Conservation (phyloP, 2,888 invertebrate species). For the Eledona agricola region DNA sequence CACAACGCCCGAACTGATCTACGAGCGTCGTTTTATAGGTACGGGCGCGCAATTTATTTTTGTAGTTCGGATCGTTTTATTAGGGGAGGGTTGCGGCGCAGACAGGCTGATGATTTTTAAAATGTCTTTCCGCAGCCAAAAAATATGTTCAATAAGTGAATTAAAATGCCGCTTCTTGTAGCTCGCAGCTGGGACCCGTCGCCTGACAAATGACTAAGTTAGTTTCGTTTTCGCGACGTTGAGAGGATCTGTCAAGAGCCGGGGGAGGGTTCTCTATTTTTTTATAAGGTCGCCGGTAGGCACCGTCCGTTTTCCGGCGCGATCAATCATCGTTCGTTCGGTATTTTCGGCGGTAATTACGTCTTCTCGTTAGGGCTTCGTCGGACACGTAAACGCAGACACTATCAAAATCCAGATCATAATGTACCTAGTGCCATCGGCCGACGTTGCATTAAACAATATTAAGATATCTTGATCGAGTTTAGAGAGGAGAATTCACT, state of each 20-base stretch:
- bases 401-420: slow-evolving; percentile 50
- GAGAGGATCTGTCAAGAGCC: slow-evolving; percentile 55
- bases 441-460: slow-evolving; percentile 54
- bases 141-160: slow-evolving; percentile 64
- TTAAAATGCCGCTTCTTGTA: slow-evolving; percentile 59
- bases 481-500: slow-evolving; percentile 58
- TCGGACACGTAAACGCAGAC: slow-evolving; percentile 46
- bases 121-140: slow-evolving; percentile 60
- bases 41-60: slow-evolving; percentile 22
- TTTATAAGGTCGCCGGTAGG: slow-evolving; percentile 38
- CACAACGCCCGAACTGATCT: slow-evolving; percentile 8
- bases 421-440: slow-evolving; percentile 45
- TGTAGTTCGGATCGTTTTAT: slow-evolving; percentile 31
- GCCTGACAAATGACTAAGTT: slow-evolving; percentile 63
- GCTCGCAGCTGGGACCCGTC: slow-evolving; percentile 54
- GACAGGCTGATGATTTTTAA: slow-evolving; percentile 62
- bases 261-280: slow-evolving; percentile 40
- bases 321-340: slow-evolving; percentile 24
- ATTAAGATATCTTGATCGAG: slow-evolving; percentile 59
- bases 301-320: slow-evolving; percentile 5
- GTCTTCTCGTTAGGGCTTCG: slow-evolving; percentile 46
- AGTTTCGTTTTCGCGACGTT: slow-evolving; percentile 56
- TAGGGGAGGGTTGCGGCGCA: slow-evolving; percentile 38
- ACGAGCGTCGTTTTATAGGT: slow-evolving; percentile 12
- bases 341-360: slow-evolving; percentile 19